phyloP scores from a whole-genome alignment of 2,113 vertebrate species.

The Microcebus lehilahytsara region DNA sequence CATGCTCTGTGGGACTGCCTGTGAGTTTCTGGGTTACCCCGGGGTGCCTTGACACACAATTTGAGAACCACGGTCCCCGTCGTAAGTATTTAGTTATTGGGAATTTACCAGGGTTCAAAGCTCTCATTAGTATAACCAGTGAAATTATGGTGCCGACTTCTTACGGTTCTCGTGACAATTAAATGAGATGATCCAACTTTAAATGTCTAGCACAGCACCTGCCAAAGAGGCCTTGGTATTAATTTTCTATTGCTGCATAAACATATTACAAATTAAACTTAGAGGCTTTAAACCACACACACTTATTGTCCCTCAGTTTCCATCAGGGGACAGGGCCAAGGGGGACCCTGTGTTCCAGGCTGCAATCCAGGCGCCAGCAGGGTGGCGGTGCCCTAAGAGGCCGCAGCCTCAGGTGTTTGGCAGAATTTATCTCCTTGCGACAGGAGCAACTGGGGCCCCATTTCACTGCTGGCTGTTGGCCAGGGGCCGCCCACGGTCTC shows the following conservation, averaged over 20 bases:
- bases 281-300: neutral
- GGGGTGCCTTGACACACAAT: neutral
- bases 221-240: neutral
- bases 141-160: neutral
- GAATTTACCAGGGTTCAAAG: neutral
- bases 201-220: neutral
- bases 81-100: neutral
- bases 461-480: neutral
- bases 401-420: neutral
- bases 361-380: neutral
- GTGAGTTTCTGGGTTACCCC: neutral
- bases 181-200: neutral
- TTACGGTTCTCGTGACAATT: neutral
- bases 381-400: neutral
- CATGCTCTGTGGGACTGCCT: neutral
- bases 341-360: neutral
- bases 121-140: neutral
- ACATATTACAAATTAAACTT: neutral
- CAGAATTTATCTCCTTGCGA: neutral
- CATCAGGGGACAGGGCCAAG: neutral
- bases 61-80: neutral
- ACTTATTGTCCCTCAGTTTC: neutral
- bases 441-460: neutral
- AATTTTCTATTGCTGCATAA: neutral
- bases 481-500: too few relatives aligned